Base-by-base conservation (phyloP, 2,888 invertebrate species). In the Mimachlamys varia region DNA sequence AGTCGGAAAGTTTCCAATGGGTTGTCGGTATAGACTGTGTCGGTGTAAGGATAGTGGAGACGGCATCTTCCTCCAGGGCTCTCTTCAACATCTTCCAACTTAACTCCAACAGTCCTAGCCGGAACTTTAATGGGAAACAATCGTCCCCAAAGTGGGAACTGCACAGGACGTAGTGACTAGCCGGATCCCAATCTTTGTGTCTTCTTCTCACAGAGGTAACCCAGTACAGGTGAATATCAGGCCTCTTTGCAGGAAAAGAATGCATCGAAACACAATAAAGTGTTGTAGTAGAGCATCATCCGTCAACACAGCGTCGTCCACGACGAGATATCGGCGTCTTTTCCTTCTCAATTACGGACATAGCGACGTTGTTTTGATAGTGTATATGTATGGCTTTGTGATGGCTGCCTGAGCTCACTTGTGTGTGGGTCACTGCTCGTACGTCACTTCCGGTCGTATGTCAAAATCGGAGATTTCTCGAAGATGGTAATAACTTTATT, bases 401-500 rank as follows among this genome's bases (percentile, higher is more conserved):
- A 58, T 58, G 58, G 12, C 50, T n/a, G n/a, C n/a, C n/a, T n/a
- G n/a, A 50, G 15, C 22, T 58, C 22, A 17, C 13, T 58, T 19
- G 12, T 22, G 12, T 12, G 58, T 22, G 58, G 58, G 58, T 19
- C 58, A 58, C 58, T 58, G 58, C 22, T 58, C 22, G 10, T 58
- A 58, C 58, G 58, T 58, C 58, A 58, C 58, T 58, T 58, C 19
- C 58, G 58, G 58, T 58, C 50, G n/a, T n/a, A n/a, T n/a, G n/a
- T n/a, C n/a, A n/a, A n/a, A n/a, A n/a, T n/a, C n/a, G n/a, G n/a
- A n/a, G n/a, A n/a, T n/a, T n/a, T n/a, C n/a, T n/a, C n/a, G n/a
- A n/a, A n/a, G n/a, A n/a, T n/a, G n/a, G n/a, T n/a, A n/a, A n/a
- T n/a, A n/a, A n/a, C n/a, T n/a, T n/a, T n/a, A n/a, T n/a, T n/a